phyloP scores from a whole-genome alignment of 2,888 invertebrate genomes.

The Apoderus coryli region DNA sequence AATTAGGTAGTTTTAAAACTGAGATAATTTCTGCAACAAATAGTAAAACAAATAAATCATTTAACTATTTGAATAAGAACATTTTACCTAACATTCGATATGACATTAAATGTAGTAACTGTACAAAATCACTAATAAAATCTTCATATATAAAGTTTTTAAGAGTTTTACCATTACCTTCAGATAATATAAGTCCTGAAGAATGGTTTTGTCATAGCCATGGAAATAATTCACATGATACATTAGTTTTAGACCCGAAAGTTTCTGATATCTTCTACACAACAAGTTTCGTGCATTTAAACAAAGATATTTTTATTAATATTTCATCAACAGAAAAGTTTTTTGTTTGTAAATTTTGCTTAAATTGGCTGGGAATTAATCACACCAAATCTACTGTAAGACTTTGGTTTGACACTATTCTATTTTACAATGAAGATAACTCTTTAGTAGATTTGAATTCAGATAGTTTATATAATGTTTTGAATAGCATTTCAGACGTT shows the following conservation, averaged over 20 bases:
- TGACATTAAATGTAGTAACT: slow-evolving; percentile 33
- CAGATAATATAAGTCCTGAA: slow-evolving; percentile 41
- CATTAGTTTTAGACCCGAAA: slow-evolving; percentile 33
- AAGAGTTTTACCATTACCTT: slow-evolving; percentile 46
- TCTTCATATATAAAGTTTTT: slow-evolving; percentile 35
- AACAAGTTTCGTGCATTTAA: slow-evolving; percentile 37
- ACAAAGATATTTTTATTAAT: slow-evolving; percentile 28
- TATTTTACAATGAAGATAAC: slow-evolving; percentile 27
- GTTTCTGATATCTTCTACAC: slow-evolving; percentile 42
- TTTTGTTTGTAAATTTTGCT: slow-evolving; percentile 41
- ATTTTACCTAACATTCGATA: too few species aligned
- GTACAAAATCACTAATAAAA: slow-evolving; percentile 24
- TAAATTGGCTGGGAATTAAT: slow-evolving; percentile 42
- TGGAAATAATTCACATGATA: slow-evolving; percentile 16
- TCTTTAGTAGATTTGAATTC: slow-evolving; percentile 20
- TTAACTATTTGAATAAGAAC: too few species aligned
- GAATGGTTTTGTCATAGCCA: slow-evolving; percentile 54
- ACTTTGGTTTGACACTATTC: slow-evolving; percentile 44
- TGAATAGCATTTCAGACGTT: slow-evolving; percentile 37
- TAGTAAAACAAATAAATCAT: too few species aligned
- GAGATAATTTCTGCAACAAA: too few species aligned
- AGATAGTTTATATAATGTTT: slow-evolving; percentile 35
- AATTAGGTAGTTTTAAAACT: slow-evolving; percentile 24
- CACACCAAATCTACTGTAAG: slow-evolving; percentile 33
- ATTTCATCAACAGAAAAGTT: slow-evolving; percentile 36